Evolutionary conservation across 2,797 vertebrate genomes (phyloP).

Genomic region (Thripadectes ignobilis): DNA sequence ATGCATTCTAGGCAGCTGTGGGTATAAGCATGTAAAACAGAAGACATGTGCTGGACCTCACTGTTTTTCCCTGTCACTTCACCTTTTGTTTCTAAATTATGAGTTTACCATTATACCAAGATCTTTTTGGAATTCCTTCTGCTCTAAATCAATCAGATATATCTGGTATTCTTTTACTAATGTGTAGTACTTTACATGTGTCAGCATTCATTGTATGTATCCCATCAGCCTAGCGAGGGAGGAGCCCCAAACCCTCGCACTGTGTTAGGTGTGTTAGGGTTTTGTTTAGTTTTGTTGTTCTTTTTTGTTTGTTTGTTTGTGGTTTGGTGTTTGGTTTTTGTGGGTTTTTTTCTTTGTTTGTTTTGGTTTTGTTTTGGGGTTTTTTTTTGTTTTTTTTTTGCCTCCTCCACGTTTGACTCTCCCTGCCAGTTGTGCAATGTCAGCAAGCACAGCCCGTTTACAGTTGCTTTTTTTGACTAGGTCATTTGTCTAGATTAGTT

Average conservation of each 20-base stretch:
- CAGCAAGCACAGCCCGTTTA: constrained; percentile 65
- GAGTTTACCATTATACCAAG: background rate
- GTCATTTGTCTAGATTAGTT: constrained; percentile 80
- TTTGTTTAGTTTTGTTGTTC: background rate
- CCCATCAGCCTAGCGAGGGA: constrained; percentile 28
- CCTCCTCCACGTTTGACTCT: background rate
- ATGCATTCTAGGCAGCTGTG: background rate
- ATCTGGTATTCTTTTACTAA: background rate
- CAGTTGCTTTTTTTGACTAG: constrained; percentile 50
- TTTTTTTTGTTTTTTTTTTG: background rate
- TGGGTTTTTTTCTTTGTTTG: too few species aligned
- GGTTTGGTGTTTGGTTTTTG: background rate
- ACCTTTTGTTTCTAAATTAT: background rate
- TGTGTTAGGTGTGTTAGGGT: background rate
- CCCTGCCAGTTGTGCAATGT: constrained; percentile 60
- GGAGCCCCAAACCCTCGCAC: background rate
- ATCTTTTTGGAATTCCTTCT: background rate
- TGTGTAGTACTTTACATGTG: background rate
- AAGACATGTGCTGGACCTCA: background rate
- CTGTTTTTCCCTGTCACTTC: background rate
- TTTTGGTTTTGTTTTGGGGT: too few species aligned
- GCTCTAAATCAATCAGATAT: background rate
- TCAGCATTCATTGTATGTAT: constrained; percentile 54
- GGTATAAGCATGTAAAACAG: background rate
- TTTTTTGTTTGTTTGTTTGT: background rate